A percentile compares a stretch with the other conserved stretches of the same genome.
Evolutionary conservation across 2,888 invertebrate species (phyloP).

Genomic region (Drosophila emarginata): DNA sequence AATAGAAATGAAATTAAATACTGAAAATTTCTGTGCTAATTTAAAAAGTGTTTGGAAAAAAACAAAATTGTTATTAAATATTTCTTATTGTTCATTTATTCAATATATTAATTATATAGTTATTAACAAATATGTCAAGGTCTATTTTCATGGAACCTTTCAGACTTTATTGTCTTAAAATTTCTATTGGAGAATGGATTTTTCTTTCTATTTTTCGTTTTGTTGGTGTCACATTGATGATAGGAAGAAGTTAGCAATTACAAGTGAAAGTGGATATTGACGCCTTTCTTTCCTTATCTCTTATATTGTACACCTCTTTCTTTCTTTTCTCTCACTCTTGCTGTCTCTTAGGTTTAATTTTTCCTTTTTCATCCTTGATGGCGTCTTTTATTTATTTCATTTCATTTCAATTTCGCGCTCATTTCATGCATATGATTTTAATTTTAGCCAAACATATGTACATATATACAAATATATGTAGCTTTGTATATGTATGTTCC

Average conservation of each 20-base stretch:
- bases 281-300: neutral
- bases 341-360: neutral
- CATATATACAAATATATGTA: neutral
- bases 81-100: no score
- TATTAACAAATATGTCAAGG: no score
- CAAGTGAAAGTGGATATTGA: neutral
- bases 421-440: constrained; percentile 76
- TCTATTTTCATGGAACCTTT: no score
- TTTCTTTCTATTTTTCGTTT: neutral
- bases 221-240: neutral
- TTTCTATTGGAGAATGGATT: no score
- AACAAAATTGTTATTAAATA: no score
- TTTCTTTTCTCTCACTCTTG: neutral
- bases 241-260: neutral
- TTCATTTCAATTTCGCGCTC: constrained; percentile 75
- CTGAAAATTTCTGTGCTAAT: no score
- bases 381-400: constrained; percentile 63
- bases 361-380: neutral
- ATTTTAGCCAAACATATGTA: constrained; percentile 58
- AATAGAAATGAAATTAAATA: no score
- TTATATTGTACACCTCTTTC: neutral
- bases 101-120: no score
- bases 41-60: no score
- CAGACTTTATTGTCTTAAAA: no score
- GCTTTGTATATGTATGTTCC: constrained; percentile 3